Evolutionary conservation across 2,888 invertebrate species (phyloP), one percentile per base, ranked within the genome.

Genomic region (Mamestra brassicae): DNA sequence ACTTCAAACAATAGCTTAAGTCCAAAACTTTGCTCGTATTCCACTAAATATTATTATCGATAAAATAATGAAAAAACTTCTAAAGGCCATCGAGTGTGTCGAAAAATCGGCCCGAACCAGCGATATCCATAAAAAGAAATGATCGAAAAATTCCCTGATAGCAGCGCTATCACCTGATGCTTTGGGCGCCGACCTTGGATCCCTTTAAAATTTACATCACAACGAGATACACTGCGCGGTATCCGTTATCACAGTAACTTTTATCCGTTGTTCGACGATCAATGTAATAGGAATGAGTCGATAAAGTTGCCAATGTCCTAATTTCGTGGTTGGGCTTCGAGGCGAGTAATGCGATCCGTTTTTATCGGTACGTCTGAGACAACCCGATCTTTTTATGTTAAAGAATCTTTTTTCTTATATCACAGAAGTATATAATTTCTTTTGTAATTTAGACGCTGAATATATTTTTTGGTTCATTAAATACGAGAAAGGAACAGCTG

Each of bases 341-440:
- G 76, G 69, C 61, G 74, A 78, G 89, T 89, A 89, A 89, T 86
- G 68, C 75, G 89, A 90, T 88, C 87, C 78, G 72, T 84, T 88
- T 86, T 87, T 89, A 85, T 80, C 71, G 60, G 38, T 61, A 61
- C 79, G 86, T 76, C 79, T 78, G 77, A 81, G 78, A 81, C 82
- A 85, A 82, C 82, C 85, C 76, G 81, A 83, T 82, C 84, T 80
- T 87, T 85, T 85, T 86, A 79, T 79, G 81, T 71, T 74, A 81
- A 62, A 71, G 71, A 85, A 84, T 88, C 68, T 84, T 84, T 86
- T 76, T 81, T 79, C 82, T 79, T 80, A 73, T 81, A 86, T 85
- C 74, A 84, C 85, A 85, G 82, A 86, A 76, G 77, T 80, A 87
- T 83, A 75, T 86, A 78, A 83, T 86, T 86, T 83, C 77, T 78